A percentile compares a stretch with the other conserved stretches of the same genome.
Conservation (phyloP, 2,888 invertebrate species). For the Drosophila stalkeri region DNA sequence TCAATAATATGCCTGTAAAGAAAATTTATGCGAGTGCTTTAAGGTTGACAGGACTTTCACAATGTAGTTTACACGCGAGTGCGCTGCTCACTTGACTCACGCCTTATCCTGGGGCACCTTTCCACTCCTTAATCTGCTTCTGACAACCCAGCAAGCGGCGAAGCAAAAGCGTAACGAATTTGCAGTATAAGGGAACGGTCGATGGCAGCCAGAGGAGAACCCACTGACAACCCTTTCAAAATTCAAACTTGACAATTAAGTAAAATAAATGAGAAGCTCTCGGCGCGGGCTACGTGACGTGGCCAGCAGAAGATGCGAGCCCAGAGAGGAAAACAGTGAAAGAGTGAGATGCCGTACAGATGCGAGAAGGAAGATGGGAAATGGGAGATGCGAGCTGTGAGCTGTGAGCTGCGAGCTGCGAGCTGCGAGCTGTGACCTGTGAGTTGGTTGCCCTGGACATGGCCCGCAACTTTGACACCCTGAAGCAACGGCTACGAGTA, state of each 20-base stretch:
- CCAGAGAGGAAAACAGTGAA: constrained; percentile 16
- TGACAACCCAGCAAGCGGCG: constrained; percentile 50
- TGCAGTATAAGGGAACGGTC: constrained; percentile 18
- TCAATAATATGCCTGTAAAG: neutral
- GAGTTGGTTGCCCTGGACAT: constrained; percentile 36
- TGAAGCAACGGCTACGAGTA: constrained; percentile 18
- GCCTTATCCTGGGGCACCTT: constrained; percentile 21
- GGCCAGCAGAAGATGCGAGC: constrained; percentile 64
- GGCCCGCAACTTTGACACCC: constrained; percentile 76
- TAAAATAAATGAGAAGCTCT: constrained; percentile 81
- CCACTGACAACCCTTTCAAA: constrained; percentile 76
- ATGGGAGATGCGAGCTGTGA: constrained; percentile 11
- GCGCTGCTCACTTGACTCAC: constrained; percentile 27
- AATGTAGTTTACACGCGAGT: constrained; percentile 34
- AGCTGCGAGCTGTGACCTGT: constrained; percentile 40
- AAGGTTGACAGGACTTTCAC: constrained; percentile 18
- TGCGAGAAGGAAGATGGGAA: constrained; percentile 11
- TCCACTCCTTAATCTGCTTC: constrained; percentile 41
- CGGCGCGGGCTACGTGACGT: constrained; percentile 68
- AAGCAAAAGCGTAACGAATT: constrained; percentile 65
- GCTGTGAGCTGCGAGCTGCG: constrained; percentile 22
- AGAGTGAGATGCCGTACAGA: neutral
- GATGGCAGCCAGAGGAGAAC: constrained; percentile 14
- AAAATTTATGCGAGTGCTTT: constrained; percentile 16
- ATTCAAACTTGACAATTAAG: constrained; percentile 82